phyloP scores from a whole-genome alignment of 2,113 vertebrate species.

The Sphaerodactylus townsendi region DNA sequence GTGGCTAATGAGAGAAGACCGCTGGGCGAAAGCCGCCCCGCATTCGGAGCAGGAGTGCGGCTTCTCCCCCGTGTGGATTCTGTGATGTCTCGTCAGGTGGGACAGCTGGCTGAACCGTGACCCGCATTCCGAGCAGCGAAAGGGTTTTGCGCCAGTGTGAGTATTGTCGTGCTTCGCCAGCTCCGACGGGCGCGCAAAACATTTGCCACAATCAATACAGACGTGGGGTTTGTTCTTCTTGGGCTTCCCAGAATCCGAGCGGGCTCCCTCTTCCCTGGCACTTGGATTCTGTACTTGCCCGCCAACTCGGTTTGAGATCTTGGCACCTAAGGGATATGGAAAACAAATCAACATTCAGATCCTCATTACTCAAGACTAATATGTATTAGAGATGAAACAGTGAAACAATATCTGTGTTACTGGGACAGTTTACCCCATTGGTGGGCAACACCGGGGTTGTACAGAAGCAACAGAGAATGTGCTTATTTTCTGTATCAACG shows the following conservation, averaged over 20 bases:
- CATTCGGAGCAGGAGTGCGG: not conserved
- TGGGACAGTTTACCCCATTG: not conserved
- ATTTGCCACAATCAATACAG: slow-evolving; percentile 10
- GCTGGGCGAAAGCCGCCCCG: not conserved
- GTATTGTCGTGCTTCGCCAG: slow-evolving; percentile 2
- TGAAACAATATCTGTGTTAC: not conserved
- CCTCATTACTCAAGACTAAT: not conserved
- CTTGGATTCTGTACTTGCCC: not conserved
- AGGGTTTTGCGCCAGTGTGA: slow-evolving; percentile 4
- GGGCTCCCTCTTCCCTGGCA: not conserved
- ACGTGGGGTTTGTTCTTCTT: slow-evolving; percentile 10
- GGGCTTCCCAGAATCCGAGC: not conserved
- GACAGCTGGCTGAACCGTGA: slow-evolving; percentile 12
- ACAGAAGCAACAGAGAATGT: not conserved
- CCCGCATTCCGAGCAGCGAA: slow-evolving; percentile 12
- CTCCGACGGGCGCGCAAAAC: slow-evolving; percentile 12
- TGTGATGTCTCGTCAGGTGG: slow-evolving; percentile 19
- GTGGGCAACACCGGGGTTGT: not conserved
- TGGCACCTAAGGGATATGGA: not conserved
- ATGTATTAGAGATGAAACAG: not conserved
- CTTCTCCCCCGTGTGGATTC: slow-evolving; percentile 19
- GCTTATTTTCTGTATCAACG: no score
- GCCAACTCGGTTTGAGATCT: not conserved
- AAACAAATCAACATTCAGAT: not conserved
- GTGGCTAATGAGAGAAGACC: not conserved